A percentile compares a stretch with the other conserved stretches of the same genome.
Conservation (phyloP, 1,140 invertebrate genomes). For the Triops longicaudatus region DNA sequence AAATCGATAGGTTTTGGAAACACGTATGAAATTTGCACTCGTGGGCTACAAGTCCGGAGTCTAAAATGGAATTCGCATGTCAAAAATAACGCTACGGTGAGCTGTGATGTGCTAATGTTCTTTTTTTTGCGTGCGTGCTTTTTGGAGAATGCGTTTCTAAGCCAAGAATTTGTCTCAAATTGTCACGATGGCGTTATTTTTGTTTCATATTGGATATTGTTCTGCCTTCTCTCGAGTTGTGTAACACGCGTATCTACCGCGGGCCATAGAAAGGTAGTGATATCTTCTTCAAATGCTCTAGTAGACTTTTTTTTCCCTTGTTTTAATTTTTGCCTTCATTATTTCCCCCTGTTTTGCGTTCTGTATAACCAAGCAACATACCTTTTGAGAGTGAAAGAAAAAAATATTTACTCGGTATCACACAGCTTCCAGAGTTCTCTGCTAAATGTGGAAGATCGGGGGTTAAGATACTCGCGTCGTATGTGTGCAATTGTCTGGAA, state of each 20-base stretch:
- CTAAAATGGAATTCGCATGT: conserved; percentile 8
- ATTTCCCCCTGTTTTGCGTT: background rate
- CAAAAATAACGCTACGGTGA: conserved; percentile 15
- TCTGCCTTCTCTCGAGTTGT: conserved; percentile 14
- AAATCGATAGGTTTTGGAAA: background rate
- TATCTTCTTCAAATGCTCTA: conserved; percentile 10
- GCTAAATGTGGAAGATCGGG: conserved; percentile 1
- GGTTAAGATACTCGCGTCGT: conserved; percentile 1
- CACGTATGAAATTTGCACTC: conserved; percentile 3
- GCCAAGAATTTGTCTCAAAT: conserved; percentile 12
- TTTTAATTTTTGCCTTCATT: background rate
- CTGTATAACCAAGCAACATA: conserved; percentile 12
- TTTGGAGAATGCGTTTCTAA: background rate
- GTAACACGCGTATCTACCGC: conserved; percentile 14
- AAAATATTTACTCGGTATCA: background rate
- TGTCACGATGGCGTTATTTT: conserved; percentile 9
- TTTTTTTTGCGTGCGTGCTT: background rate
- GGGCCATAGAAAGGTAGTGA: conserved; percentile 14
- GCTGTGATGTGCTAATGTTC: conserved; percentile 6
- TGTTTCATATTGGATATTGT: background rate
- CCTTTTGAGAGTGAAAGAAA: background rate
- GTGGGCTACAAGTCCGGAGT: background rate
- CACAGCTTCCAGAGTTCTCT: conserved; percentile 4
- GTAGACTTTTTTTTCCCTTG: background rate
- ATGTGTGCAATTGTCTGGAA: conserved; percentile 7